A percentile compares a stretch with the other conserved stretches of the same genome.
Conservation (phyloP, 2,797 vertebrate species). For the Enteromius treurensis region DNA sequence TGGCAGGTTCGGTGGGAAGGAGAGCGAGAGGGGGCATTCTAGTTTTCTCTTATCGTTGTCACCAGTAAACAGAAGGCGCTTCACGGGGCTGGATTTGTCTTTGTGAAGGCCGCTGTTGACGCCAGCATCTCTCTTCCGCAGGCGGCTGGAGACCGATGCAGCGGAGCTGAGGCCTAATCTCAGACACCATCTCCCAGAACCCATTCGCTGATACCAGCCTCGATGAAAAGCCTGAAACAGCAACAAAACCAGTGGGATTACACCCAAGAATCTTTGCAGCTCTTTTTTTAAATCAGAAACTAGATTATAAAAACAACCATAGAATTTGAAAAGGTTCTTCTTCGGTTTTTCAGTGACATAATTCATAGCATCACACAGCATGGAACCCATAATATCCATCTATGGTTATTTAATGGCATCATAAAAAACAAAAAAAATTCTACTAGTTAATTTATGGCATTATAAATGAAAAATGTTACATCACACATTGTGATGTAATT, state of each 20-base stretch:
- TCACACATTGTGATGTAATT: too few species aligned
- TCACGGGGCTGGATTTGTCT: conserved; percentile 29
- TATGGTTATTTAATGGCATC: not conserved
- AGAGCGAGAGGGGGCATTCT: conserved; percentile 11
- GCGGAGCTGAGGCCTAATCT: conserved; percentile 25
- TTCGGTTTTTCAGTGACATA: not conserved
- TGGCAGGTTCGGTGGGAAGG: conserved; percentile 17
- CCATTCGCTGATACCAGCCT: conserved; percentile 13
- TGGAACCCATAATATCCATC: not conserved
- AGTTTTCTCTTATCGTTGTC: conserved; percentile 37
- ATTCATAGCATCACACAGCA: not conserved
- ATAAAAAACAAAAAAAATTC: not conserved
- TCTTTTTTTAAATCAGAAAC: not conserved
- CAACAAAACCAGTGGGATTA: conserved; percentile 17
- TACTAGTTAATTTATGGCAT: not conserved
- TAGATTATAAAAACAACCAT: not conserved
- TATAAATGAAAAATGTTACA: not conserved
- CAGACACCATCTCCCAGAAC: conserved; percentile 22
- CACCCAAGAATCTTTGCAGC: not conserved
- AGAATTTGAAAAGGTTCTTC: not conserved
- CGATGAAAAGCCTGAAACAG: not conserved
- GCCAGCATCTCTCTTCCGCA: conserved; percentile 33
- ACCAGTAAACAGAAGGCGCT: conserved; percentile 18
- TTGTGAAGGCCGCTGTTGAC: conserved; percentile 18
- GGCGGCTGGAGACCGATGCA: conserved; percentile 8